phyloP scores from a whole-genome alignment of 2,888 invertebrate genomes.

The Lissocephala sabroskyi region DNA sequence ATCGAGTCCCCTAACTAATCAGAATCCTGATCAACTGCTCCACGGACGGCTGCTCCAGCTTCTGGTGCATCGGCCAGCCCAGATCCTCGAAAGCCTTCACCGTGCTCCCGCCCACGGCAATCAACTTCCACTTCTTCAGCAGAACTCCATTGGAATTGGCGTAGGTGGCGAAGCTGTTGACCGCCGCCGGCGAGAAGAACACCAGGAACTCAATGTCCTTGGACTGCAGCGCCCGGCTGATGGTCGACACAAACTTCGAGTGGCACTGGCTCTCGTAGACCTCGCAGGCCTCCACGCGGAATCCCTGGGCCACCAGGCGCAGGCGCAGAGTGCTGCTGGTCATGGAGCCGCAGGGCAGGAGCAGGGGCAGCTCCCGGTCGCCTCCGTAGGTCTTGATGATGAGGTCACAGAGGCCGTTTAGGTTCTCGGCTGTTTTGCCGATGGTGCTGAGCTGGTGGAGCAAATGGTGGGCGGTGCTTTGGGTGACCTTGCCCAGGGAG shows the following conservation, averaged over 20 bases:
- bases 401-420: slow-evolving; percentile 21
- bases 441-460: slow-evolving; percentile 15
- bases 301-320: slow-evolving; percentile 23
- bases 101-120: slow-evolving; percentile 17
- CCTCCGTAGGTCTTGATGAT: slow-evolving; percentile 22
- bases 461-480: slow-evolving; percentile 1
- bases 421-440: slow-evolving; percentile 15
- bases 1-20: no score
- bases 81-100: slow-evolving; percentile 1
- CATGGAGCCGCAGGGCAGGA: slow-evolving; percentile 22
- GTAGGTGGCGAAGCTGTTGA: slow-evolving; percentile 14
- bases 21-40: no score
- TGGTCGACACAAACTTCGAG: slow-evolving; percentile 11
- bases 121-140: slow-evolving; percentile 16
- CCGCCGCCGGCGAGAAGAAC: slow-evolving; percentile 23
- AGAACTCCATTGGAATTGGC: slow-evolving; percentile 9
- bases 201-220: slow-evolving; percentile 23
- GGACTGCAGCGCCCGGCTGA: slow-evolving; percentile 16
- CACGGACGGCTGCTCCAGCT: no score
- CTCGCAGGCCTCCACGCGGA: slow-evolving; percentile 24
- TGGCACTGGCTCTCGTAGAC: slow-evolving; percentile 16
- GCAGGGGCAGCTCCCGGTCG: slow-evolving; percentile 19
- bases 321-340: slow-evolving; percentile 13
- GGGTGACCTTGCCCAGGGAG: slow-evolving; percentile 15
- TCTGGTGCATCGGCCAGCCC: no score